Evolutionary conservation across 2,888 invertebrate genomes (phyloP), one percentile per base, ranked within the genome.

Genomic region (Macrosoma leucophasiata): DNA sequence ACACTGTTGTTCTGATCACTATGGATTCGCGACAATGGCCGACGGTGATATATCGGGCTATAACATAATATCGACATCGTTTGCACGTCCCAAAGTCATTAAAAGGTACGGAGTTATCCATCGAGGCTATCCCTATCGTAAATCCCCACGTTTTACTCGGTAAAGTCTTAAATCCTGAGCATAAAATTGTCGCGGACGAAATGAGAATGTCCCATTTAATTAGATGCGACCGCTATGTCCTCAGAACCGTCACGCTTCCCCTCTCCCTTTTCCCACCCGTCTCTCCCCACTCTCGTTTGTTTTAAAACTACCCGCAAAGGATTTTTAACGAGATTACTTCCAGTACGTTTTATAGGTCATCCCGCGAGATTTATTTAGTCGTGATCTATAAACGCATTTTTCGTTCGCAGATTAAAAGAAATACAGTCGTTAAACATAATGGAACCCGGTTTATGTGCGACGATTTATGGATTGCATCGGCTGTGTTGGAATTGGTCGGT

Each of bases 291-390:
- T 29, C 40, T 56, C 53, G 60, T 61, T 66, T 64, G 64, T 67
- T 60, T 70, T 60, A 58, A 66, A 73, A 74, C 75, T 77, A 77
- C 67, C 70, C 73, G 65, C 72, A 65, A 69, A 72, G 64, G 69
- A 69, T 69, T 79, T n/a, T 76, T 75, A 75, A 79, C 73, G 71
- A 72, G 71, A 77, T 78, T 73, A 71, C 69, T 63, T 55, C 54
- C 60, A 58, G 55, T 64, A 64, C 62, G 59, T 69, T 76, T 79
- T 77, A 77, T 74, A 76, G 78, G 73, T 72, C 68, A 75, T 78
- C 73, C 67, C 62, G 52, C 48, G 58, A 73, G 70, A 77, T 75
- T 76, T 72, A 75, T 76, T 71, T 65, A 62, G 62, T 63, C 61
- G 63, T 70, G 66, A 71, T 73, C 72, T 72, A 64, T 66, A 38